Percentiles rank a stretch among this genome's conserved stretches.
Evolutionary conservation across 1,140 invertebrate genomes (phyloP).

Genomic region (Diprion similis): DNA sequence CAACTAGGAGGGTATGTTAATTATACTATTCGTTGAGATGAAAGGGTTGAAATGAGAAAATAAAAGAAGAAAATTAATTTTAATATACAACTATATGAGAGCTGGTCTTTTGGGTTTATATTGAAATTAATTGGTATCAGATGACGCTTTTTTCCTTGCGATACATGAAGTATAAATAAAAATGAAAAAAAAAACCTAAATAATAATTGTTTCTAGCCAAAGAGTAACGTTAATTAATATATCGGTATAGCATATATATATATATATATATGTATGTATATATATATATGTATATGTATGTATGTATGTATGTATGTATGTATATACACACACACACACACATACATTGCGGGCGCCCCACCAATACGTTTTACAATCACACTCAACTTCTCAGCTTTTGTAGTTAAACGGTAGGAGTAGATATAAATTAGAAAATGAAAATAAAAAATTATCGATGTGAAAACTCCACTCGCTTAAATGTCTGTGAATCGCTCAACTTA

Average conservation of each 20-base stretch:
- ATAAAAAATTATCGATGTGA: constrained; percentile 20
- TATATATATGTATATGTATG: no score
- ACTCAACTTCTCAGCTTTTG: constrained; percentile 20
- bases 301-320: no score
- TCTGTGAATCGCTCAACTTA: constrained; percentile 23
- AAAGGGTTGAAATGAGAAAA: neutral
- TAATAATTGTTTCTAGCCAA: constrained; percentile 58
- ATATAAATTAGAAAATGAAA: neutral
- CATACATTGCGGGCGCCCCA: constrained; percentile 16
- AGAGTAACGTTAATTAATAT: constrained; percentile 53
- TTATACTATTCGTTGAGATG: neutral
- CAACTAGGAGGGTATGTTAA: constrained; percentile 8
- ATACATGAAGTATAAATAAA: constrained; percentile 16
- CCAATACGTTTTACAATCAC: constrained; percentile 26
- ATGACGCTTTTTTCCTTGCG: constrained; percentile 27
- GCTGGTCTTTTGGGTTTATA: constrained; percentile 51
- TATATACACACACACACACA: no score
- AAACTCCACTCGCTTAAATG: constrained; percentile 22
- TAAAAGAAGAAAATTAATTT: constrained; percentile 41
- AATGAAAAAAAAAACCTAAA: constrained; percentile 26
- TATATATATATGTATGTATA: no score
- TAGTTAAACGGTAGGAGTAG: constrained; percentile 21
- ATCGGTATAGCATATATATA: neutral
- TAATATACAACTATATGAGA: constrained; percentile 46
- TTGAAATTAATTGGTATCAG: constrained; percentile 45